These are phyloP conservation scores for Onchidella celtica DNA, from an alignment of 2,888 invertebrate species.

Conservation along the genomic window DNA sequence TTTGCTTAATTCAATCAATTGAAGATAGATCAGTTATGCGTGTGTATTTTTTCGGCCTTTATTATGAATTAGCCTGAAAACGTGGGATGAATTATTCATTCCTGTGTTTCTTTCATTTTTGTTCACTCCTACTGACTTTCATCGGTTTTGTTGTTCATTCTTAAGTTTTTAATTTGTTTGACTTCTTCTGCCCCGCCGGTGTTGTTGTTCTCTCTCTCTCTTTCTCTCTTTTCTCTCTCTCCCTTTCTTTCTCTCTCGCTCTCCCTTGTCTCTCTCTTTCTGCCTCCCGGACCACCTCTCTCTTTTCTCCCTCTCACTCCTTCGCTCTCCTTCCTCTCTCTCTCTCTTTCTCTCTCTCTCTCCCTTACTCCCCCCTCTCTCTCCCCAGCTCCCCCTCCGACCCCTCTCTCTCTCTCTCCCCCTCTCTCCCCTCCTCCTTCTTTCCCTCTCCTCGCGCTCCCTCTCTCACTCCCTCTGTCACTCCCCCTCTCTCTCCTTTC, in stretches of 20 bases:
- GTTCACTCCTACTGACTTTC: too few relatives aligned
- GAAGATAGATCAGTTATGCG: too few relatives aligned
- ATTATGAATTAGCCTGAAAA: too few relatives aligned
- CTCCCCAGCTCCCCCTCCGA: background rate
- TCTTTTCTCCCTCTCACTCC: background rate
- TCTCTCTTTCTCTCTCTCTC: background rate
- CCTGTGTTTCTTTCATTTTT: too few relatives aligned
- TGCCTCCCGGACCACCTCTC: background rate
- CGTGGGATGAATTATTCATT: too few relatives aligned
- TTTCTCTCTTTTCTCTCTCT: background rate
- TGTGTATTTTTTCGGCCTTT: too few relatives aligned
- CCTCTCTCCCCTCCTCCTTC: background rate
- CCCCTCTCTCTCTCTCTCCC: background rate
- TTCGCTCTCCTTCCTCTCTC: background rate
- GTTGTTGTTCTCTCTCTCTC: background rate
- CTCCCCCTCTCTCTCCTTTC: background rate
- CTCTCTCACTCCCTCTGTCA: constrained; percentile 6
- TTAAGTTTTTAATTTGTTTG: too few relatives aligned
- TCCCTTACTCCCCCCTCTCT: constrained; percentile 14
- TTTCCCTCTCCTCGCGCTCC: background rate
- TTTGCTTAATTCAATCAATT: too few relatives aligned
- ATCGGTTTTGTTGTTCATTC: too few relatives aligned
- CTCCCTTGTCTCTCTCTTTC: background rate
- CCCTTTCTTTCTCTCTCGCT: background rate
- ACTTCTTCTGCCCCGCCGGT: too few relatives aligned